Conservation (phyloP, 1,140 invertebrate genomes). For the Oncopodura yosiiana region DNA sequence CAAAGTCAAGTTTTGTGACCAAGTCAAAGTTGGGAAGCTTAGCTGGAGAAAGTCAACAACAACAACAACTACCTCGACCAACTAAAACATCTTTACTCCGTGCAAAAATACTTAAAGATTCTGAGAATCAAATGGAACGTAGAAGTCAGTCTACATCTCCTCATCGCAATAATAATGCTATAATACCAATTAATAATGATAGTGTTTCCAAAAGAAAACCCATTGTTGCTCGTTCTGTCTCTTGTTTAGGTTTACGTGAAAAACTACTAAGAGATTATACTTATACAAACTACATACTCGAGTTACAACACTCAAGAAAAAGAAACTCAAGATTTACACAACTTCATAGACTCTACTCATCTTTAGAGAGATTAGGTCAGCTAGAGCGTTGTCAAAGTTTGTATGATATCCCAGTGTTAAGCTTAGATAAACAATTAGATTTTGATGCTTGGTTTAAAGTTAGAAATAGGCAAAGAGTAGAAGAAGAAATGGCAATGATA, state of each 20-base stretch:
- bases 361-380: slow-evolving; percentile 70
- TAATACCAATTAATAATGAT: not conserved
- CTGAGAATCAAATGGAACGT: not conserved
- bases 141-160: slow-evolving; percentile 5
- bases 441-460: slow-evolving; percentile 76
- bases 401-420: slow-evolving; percentile 52
- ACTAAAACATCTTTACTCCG: not conserved
- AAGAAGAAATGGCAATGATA: slow-evolving; percentile 63
- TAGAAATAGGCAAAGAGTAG: slow-evolving; percentile 63
- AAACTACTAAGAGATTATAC: slow-evolving; percentile 36
- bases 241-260: slow-evolving; percentile 20
- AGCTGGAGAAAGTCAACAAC: not conserved
- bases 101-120: not conserved
- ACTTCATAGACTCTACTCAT: slow-evolving; percentile 73
- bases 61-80: not conserved
- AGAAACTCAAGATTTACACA: slow-evolving; percentile 73
- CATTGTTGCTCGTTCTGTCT: slow-evolving; percentile 16
- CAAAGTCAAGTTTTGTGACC: slow-evolving; percentile 24
- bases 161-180: not conserved
- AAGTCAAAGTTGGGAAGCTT: slow-evolving; percentile 3
- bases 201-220: slow-evolving; percentile 9
- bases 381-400: slow-evolving; percentile 64
- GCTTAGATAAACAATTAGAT: slow-evolving; percentile 62
- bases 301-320: slow-evolving; percentile 58
- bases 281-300: slow-evolving; percentile 50